phyloP scores from a whole-genome alignment of 2,113 vertebrate genomes.

The Platysternon megacephalum region DNA sequence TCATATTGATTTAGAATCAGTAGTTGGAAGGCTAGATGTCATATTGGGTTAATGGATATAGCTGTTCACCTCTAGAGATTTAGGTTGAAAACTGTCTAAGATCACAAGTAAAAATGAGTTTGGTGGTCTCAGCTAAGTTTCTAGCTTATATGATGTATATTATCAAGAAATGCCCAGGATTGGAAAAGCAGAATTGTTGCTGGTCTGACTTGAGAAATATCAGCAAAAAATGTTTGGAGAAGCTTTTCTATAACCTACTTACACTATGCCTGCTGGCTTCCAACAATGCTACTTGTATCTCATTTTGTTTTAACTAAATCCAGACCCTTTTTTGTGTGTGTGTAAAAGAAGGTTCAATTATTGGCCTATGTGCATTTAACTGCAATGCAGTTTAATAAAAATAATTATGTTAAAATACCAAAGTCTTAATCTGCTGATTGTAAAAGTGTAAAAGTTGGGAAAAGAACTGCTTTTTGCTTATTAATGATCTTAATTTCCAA shows the following conservation, averaged over 20 bases:
- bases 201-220: neutral
- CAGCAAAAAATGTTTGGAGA: neutral
- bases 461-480: neutral
- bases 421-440: neutral
- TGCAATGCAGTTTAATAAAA: neutral
- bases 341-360: neutral
- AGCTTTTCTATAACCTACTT: neutral
- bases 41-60: constrained; percentile 35
- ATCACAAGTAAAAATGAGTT: constrained; percentile 14
- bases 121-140: neutral
- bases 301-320: neutral
- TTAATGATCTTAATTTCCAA: neutral
- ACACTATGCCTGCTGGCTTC: neutral
- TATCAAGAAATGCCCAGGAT: neutral
- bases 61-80: constrained; percentile 36
- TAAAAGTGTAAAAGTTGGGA: neutral
- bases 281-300: neutral
- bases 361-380: neutral
- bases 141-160: neutral
- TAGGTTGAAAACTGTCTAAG: constrained; percentile 11
- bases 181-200: neutral
- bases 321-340: neutral
- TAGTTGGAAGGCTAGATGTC: constrained; percentile 43
- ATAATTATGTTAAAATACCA: neutral
- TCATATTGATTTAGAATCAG: constrained; percentile 53